phyloP scores from a whole-genome alignment of 2,888 invertebrate genomes.

The Apotomis capreana region DNA sequence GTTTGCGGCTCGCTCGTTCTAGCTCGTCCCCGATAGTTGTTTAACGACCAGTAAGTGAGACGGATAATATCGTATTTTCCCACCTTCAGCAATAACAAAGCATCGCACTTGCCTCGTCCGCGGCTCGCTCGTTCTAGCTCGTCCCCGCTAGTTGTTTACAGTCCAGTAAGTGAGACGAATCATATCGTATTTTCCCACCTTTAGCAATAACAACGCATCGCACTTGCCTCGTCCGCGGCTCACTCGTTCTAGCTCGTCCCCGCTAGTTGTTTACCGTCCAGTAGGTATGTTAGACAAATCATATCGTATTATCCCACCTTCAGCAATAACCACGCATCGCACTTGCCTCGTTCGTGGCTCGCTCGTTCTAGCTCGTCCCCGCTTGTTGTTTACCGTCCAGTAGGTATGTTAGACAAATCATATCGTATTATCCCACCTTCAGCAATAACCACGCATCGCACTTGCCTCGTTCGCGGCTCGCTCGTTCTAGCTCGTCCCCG shows the following conservation, averaged over 20 bases:
- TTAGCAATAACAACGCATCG: background rate
- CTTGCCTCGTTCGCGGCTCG: conserved; percentile 1
- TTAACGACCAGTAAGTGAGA: too few relatives aligned
- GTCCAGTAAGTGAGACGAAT: too few relatives aligned
- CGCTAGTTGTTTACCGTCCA: background rate
- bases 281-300: too few relatives aligned
- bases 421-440: background rate
- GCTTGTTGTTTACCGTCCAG: background rate
- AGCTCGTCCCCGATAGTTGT: conserved; percentile 10
- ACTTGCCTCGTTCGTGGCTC: conserved; percentile 1
- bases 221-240: conserved; percentile 1
- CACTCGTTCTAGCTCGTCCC: conserved; percentile 1
- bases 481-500: conserved; percentile 7
- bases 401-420: too few relatives aligned
- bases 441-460: background rate
- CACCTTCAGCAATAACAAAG: background rate
- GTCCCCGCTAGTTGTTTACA: background rate
- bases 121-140: conserved; percentile 6
- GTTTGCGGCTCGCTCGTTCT: background rate
- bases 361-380: conserved; percentile 11
- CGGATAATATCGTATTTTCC: background rate
- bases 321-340: background rate
- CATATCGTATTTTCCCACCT: background rate
- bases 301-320: background rate
- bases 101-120: background rate